Evolutionary conservation across 2,797 vertebrate species (phyloP).

Genomic region (Takifugu rubripes): DNA sequence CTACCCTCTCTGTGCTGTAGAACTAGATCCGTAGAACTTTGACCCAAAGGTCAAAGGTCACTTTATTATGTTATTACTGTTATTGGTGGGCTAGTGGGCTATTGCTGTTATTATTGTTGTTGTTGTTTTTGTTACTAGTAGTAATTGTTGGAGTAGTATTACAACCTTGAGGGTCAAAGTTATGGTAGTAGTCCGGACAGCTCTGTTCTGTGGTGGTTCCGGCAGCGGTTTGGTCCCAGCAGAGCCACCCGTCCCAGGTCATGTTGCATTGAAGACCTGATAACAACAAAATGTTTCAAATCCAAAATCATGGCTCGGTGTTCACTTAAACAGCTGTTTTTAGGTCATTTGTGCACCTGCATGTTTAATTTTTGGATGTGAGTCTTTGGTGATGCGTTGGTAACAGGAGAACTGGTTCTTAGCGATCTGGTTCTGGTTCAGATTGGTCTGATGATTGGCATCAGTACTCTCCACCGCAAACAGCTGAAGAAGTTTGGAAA

Average conservation of each 20-base stretch:
- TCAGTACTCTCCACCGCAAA: slow-evolving; percentile 51
- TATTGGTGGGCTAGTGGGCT: neutral
- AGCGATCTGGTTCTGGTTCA: slow-evolving; percentile 77
- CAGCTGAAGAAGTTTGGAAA: slow-evolving; percentile 53
- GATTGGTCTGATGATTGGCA: slow-evolving; percentile 20
- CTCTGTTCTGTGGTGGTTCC: slow-evolving; percentile 82
- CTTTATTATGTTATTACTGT: neutral
- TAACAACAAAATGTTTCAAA: neutral
- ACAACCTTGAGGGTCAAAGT: slow-evolving; percentile 89
- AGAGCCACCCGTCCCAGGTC: slow-evolving; percentile 98
- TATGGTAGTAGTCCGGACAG: slow-evolving; percentile 88
- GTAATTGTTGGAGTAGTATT: too few relatives aligned
- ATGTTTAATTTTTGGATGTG: slow-evolving; percentile 59
- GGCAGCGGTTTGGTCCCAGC: slow-evolving; percentile 85
- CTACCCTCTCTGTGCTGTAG: too few relatives aligned
- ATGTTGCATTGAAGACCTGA: slow-evolving; percentile 79
- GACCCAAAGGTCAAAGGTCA: neutral
- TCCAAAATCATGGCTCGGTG: too few relatives aligned
- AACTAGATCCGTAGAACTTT: too few relatives aligned
- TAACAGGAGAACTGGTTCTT: slow-evolving; percentile 92
- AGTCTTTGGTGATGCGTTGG: slow-evolving; percentile 86
- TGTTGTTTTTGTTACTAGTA: too few relatives aligned
- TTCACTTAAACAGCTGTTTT: too few relatives aligned
- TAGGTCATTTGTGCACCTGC: slow-evolving; percentile 67
- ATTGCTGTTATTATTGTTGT: neutral